phyloP scores from a whole-genome alignment of 1,140 invertebrate species.

The Pseudoatta argentina region DNA sequence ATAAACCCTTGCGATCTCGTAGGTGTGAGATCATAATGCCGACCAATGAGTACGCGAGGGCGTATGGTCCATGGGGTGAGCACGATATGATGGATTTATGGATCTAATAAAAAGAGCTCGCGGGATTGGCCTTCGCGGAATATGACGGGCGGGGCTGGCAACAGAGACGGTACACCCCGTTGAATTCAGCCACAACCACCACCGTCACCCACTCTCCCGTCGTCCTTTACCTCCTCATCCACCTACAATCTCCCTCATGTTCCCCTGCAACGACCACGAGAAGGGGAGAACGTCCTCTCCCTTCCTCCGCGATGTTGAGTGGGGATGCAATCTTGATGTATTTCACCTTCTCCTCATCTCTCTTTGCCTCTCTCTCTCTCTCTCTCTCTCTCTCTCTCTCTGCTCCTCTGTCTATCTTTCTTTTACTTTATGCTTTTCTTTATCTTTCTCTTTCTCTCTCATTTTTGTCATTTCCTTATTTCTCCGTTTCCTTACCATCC shows the following conservation, averaged over 20 bases:
- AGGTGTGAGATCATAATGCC: constrained; percentile 68
- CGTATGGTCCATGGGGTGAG: constrained; percentile 59
- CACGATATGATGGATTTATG: constrained; percentile 87
- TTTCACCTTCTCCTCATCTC: constrained; percentile 73
- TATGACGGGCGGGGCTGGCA: constrained; percentile 86
- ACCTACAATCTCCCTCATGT: constrained; percentile 70
- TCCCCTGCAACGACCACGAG: constrained; percentile 68
- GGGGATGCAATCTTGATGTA: constrained; percentile 80
- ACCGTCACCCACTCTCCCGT: constrained; percentile 71
- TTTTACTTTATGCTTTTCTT: constrained; percentile 8
- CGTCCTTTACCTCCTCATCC: constrained; percentile 60
- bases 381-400: constrained; percentile 42
- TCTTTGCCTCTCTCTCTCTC: constrained; percentile 44
- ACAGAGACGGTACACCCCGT: constrained; percentile 80
- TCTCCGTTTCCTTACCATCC: constrained; percentile 32
- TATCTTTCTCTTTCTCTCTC: constrained; percentile 36
- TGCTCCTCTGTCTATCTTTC: not conserved
- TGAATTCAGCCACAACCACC: constrained; percentile 82
- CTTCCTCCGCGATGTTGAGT: constrained; percentile 59
- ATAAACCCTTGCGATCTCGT: constrained; percentile 62
- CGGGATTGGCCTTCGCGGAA: constrained; percentile 85
- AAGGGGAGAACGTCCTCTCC: constrained; percentile 69
- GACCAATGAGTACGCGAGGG: constrained; percentile 80
- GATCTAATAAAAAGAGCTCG: constrained; percentile 86
- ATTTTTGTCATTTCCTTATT: constrained; percentile 55